Percentiles rank a stretch among this genome's conserved stretches.
phyloP scores from a whole-genome alignment of 2,888 invertebrate genomes.

The Nymphalis c-album region DNA sequence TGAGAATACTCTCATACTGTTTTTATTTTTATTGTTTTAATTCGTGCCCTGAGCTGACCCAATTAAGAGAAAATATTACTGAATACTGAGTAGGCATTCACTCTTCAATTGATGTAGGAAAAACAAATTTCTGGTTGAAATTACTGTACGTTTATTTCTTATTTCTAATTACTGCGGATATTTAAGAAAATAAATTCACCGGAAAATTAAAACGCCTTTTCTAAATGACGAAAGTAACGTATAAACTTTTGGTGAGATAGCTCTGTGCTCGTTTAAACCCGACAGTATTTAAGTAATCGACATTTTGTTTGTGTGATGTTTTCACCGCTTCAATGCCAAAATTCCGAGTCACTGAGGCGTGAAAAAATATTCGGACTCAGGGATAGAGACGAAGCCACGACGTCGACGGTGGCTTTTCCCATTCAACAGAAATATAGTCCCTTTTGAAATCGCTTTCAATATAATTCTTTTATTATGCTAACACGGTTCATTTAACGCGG shows the following conservation, averaged over 20 bases:
- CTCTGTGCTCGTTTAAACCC: slow-evolving; percentile 45
- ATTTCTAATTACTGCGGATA: slow-evolving; percentile 35
- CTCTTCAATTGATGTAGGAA: slow-evolving; percentile 11
- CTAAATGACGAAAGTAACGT: slow-evolving; percentile 35
- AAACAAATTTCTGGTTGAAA: slow-evolving; percentile 32
- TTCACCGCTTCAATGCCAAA: slow-evolving; percentile 53
- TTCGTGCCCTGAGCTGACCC: slow-evolving; percentile 16
- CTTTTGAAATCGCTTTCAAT: slow-evolving; percentile 74
- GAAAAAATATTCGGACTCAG: slow-evolving; percentile 56
- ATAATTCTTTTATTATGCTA: slow-evolving; percentile 80
- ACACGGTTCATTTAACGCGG: slow-evolving; percentile 79
- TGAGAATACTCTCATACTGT: slow-evolving; percentile 30
- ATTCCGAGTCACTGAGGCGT: slow-evolving; percentile 45
- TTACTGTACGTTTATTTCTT: slow-evolving; percentile 31
- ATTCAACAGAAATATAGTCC: slow-evolving; percentile 70
- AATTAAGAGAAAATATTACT: slow-evolving; percentile 26
- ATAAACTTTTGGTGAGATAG: slow-evolving; percentile 41
- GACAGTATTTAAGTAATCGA: slow-evolving; percentile 52
- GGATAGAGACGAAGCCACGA: slow-evolving; percentile 43
- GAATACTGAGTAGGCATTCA: slow-evolving; percentile 19
- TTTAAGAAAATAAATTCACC: slow-evolving; percentile 34
- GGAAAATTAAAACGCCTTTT: slow-evolving; percentile 36
- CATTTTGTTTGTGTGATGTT: slow-evolving; percentile 59
- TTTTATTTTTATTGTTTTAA: slow-evolving; percentile 31
- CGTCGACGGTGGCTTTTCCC: slow-evolving; percentile 56